These are phyloP conservation scores for Plebejus melissa DNA, from an alignment of 2,888 invertebrate genomes.

Conservation along the genomic window DNA sequence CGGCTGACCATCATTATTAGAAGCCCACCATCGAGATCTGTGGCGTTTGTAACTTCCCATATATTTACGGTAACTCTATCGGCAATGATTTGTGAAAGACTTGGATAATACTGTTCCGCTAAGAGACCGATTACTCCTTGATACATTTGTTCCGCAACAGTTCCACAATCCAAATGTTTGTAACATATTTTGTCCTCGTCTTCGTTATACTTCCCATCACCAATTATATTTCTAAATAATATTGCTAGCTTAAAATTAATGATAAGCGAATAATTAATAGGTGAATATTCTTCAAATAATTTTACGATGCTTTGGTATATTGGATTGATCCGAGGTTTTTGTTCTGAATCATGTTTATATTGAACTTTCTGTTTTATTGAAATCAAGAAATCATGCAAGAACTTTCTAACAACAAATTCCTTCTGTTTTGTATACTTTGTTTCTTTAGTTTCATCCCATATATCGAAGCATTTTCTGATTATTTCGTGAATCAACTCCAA, in stretches of 20 bases:
- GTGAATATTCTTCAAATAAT: slow-evolving; percentile 7
- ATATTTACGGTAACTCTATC: not conserved
- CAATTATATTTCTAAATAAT: slow-evolving; percentile 21
- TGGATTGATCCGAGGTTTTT: slow-evolving; percentile 18
- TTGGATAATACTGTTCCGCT: not conserved
- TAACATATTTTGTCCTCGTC: slow-evolving; percentile 10
- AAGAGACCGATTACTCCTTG: not conserved
- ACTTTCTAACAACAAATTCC: not conserved
- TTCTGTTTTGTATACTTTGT: not conserved
- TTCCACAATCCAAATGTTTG: not conserved
- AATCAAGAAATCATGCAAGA: slow-evolving; percentile 22
- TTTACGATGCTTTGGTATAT: slow-evolving; percentile 24
- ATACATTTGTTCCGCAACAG: not conserved
- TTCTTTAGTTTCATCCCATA: slow-evolving; percentile 7
- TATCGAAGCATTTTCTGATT: slow-evolving; percentile 22
- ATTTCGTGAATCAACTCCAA: slow-evolving; percentile 2
- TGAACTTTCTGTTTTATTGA: not conserved
- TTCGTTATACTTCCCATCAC: slow-evolving; percentile 8
- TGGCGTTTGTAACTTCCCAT: not conserved
- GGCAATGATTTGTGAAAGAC: slow-evolving; percentile 1
- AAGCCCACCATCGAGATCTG: not conserved
- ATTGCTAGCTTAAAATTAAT: slow-evolving; percentile 4
- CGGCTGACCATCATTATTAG: slow-evolving; percentile 2
- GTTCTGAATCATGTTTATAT: slow-evolving; percentile 5
- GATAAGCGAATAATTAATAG: slow-evolving; percentile 13